phyloP scores from a whole-genome alignment of 1,140 invertebrate species.

The Arion vulgaris region DNA sequence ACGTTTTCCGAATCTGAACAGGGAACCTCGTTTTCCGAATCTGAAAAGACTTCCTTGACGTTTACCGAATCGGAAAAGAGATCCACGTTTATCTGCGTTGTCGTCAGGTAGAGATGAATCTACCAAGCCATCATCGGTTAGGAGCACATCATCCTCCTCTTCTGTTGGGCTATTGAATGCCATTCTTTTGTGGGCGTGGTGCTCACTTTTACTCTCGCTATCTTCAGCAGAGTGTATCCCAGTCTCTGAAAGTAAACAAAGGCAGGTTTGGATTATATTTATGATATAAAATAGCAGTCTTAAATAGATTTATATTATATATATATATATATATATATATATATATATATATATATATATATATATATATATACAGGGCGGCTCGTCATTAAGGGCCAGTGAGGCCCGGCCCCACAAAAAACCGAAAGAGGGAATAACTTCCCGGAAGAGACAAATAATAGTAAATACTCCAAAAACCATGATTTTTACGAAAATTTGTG shows the following conservation, averaged over 20 bases:
- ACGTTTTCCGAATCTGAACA: not conserved
- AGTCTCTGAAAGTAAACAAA: not conserved
- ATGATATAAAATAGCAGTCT: no score
- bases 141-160: not conserved
- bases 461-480: no score
- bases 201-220: not conserved
- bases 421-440: no score
- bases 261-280: no score
- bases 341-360: no score
- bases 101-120: not conserved
- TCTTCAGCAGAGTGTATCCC: not conserved
- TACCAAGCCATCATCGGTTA: not conserved
- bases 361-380: no score
- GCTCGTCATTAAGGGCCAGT: no score
- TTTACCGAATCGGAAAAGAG: not conserved
- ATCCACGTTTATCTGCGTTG: not conserved
- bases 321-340: no score
- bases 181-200: not conserved
- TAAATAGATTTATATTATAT: no score
- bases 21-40: not conserved
- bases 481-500: no score
- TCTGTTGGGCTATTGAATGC: not conserved
- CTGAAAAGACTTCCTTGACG: not conserved
- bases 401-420: no score
- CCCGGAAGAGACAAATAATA: no score